phyloP scores from a whole-genome alignment of 2,797 vertebrate genomes.

The Scarus forsteni region DNA sequence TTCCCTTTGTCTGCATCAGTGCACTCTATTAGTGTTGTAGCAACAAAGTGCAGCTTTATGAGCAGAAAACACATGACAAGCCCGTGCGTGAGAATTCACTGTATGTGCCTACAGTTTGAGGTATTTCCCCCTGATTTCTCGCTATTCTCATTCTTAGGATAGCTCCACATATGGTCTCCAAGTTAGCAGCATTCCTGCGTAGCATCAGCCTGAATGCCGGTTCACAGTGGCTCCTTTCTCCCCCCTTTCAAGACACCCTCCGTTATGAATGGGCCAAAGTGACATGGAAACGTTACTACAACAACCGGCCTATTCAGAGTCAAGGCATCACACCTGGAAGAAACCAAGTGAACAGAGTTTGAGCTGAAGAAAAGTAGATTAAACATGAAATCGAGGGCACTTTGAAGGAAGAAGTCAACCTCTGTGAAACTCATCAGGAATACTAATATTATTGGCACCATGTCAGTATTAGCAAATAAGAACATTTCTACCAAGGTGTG shows the following conservation, averaged over 20 bases:
- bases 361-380: neutral
- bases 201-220: constrained; percentile 20
- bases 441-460: too few relatives aligned
- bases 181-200: constrained; percentile 37
- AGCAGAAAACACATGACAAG: neutral
- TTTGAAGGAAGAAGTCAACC: neutral
- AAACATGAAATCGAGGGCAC: neutral
- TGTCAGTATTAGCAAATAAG: too few relatives aligned
- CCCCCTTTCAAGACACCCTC: constrained; percentile 25
- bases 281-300: constrained; percentile 45
- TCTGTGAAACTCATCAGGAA: neutral
- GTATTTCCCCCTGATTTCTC: neutral
- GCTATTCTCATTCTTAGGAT: neutral
- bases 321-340: constrained; percentile 53
- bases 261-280: constrained; percentile 62
- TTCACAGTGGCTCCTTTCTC: constrained; percentile 68
- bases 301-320: constrained; percentile 69
- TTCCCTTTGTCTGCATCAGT: neutral
- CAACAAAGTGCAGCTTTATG: neutral
- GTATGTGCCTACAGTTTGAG: neutral
- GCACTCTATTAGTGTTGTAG: neutral
- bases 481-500: too few relatives aligned
- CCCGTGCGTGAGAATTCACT: neutral
- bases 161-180: neutral
- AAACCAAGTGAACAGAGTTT: neutral